Percentiles rank a stretch among this genome's conserved stretches.
Evolutionary conservation across 1,140 invertebrate genomes (phyloP).

Genomic region (Helicoverpa armigera): DNA sequence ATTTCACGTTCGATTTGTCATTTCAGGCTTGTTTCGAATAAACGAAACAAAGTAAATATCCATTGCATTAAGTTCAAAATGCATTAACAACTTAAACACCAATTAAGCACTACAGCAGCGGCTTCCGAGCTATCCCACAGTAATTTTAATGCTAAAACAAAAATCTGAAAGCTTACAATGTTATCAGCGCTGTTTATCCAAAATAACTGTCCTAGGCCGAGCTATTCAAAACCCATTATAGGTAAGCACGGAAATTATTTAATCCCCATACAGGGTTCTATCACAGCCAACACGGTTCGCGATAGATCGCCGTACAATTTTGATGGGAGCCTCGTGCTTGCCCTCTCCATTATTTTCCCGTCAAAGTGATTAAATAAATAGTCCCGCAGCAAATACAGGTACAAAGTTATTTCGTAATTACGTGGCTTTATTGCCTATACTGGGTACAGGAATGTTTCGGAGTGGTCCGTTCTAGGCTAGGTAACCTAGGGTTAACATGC

Average conservation of each 20-base stretch:
- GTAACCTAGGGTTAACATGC: constrained; percentile 66
- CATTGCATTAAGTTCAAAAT: no score
- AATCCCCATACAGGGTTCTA: constrained; percentile 60
- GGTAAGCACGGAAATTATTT: constrained; percentile 64
- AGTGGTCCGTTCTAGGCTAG: constrained; percentile 55
- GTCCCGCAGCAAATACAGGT: constrained; percentile 71
- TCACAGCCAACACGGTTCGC: constrained; percentile 63
- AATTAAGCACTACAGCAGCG: not conserved
- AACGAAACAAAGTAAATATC: no score
- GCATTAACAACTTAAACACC: not conserved
- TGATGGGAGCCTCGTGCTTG: constrained; percentile 57
- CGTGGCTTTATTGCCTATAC: constrained; percentile 77
- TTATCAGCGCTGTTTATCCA: constrained; percentile 40
- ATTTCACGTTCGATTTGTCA: no score
- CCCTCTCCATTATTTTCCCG: constrained; percentile 80
- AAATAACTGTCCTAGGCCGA: constrained; percentile 51
- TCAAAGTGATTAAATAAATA: constrained; percentile 86
- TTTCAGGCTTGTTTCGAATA: no score
- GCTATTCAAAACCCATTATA: constrained; percentile 54
- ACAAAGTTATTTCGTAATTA: constrained; percentile 84
- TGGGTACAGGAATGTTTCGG: constrained; percentile 77
- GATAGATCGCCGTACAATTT: constrained; percentile 74
- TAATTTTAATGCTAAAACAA: not conserved
- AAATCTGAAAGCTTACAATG: constrained; percentile 5
- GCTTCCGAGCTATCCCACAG: not conserved